Evolutionary conservation across 2,113 vertebrate species (phyloP).

Genomic region (Triplophysa rosa): DNA sequence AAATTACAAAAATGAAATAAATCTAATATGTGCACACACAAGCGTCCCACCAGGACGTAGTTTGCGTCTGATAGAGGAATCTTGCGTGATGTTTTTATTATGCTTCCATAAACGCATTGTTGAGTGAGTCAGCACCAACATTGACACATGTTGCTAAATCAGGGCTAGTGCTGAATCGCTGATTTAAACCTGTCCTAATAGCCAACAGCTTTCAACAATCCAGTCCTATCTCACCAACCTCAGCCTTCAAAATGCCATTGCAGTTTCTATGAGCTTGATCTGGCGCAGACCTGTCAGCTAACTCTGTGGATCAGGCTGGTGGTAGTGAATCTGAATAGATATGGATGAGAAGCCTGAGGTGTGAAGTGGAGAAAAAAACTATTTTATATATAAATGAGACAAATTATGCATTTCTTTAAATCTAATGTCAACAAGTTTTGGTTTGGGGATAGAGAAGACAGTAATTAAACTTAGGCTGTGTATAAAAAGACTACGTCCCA

Average conservation of each 20-base stretch:
- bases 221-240: neutral
- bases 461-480: neutral
- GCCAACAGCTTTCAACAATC: conserved; percentile 10
- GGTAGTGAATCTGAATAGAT: neutral
- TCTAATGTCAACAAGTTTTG: no score
- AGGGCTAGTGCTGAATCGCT: neutral
- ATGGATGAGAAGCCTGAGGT: no score
- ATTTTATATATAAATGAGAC: no score
- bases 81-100: neutral
- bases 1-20: conserved; percentile 1
- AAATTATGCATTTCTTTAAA: no score
- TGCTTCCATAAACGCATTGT: neutral
- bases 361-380: no score
- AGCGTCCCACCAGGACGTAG: neutral
- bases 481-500: neutral
- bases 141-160: conserved; percentile 11
- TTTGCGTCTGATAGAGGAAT: neutral
- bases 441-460: neutral
- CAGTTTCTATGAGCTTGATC: conserved; percentile 20
- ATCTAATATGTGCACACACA: conserved; percentile 11
- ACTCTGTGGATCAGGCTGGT: neutral
- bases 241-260: conserved; percentile 1
- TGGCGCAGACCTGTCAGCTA: conserved; percentile 19
- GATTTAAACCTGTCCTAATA: conserved; percentile 14
- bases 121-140: neutral